These are phyloP conservation scores for Pipra filicauda DNA, from an alignment of 2,113 vertebrate species.

Conservation along the genomic window DNA sequence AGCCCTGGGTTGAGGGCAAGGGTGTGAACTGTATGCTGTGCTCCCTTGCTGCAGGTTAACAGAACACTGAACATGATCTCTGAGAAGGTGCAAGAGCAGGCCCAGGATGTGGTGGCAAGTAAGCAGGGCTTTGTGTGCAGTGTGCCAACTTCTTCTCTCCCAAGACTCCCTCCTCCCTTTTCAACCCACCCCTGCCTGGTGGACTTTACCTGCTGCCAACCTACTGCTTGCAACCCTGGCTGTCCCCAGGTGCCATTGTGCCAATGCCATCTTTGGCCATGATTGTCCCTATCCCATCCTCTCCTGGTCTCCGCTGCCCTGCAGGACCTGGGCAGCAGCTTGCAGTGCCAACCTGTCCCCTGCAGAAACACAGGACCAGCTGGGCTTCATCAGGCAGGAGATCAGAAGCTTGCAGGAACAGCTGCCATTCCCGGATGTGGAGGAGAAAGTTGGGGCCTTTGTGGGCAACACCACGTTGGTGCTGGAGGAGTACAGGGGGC, in stretches of 20 bases:
- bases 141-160: not conserved
- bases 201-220: not conserved
- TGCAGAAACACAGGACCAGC: constrained; percentile 63
- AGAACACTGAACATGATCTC: constrained; percentile 52
- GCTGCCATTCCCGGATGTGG: not conserved
- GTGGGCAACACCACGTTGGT: not conserved
- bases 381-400: constrained; percentile 56
- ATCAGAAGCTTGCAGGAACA: constrained; percentile 31
- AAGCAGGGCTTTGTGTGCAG: not conserved
- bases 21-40: not conserved
- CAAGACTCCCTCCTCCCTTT: not conserved
- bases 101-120: constrained; percentile 70
- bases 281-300: not conserved
- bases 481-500: not conserved
- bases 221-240: not conserved
- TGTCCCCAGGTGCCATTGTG: not conserved
- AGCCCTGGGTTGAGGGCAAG: not conserved
- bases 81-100: constrained; percentile 66
- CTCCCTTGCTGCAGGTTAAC: constrained; percentile 60
- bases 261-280: not conserved
- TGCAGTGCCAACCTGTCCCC: not conserved
- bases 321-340: not conserved
- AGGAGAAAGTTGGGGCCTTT: not conserved
- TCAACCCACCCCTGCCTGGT: not conserved
- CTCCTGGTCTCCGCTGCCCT: not conserved